These are phyloP conservation scores for Priapulus caudatus DNA, from an alignment of 2,888 invertebrate species.

Conservation along the genomic window DNA sequence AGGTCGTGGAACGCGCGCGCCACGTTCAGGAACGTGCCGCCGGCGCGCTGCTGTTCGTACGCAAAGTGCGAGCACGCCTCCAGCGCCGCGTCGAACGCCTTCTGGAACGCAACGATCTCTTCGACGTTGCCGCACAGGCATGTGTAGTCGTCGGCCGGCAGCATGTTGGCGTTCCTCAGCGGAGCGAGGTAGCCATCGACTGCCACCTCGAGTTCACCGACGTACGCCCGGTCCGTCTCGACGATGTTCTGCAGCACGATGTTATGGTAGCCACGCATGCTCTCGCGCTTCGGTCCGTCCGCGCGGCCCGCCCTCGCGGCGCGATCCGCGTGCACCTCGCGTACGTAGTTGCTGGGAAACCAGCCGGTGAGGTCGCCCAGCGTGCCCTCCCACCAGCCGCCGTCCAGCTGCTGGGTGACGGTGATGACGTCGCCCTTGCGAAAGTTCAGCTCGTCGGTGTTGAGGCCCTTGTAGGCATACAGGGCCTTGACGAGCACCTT, in stretches of 20 bases:
- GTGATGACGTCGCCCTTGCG: slow-evolving; percentile 91
- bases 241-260: slow-evolving; percentile 71
- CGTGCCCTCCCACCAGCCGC: slow-evolving; percentile 99
- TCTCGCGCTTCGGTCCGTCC: slow-evolving; percentile 28
- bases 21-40: slow-evolving; percentile 71
- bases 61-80: slow-evolving; percentile 51
- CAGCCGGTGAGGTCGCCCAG: slow-evolving; percentile 87
- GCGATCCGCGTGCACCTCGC: slow-evolving; percentile 58
- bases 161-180: slow-evolving; percentile 71
- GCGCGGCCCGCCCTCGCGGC: background rate
- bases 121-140: slow-evolving; percentile 76
- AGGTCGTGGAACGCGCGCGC: slow-evolving; percentile 53
- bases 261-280: slow-evolving; percentile 35
- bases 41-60: slow-evolving; percentile 61
- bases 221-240: slow-evolving; percentile 82
- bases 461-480: slow-evolving; percentile 84
- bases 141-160: slow-evolving; percentile 69
- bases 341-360: slow-evolving; percentile 96
- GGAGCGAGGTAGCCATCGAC: slow-evolving; percentile 73
- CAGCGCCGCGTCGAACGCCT: slow-evolving; percentile 60
- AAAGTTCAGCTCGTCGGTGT: slow-evolving; percentile 95
- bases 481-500: slow-evolving; percentile 62
- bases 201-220: slow-evolving; percentile 72
- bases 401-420: slow-evolving; percentile 86
- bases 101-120: slow-evolving; percentile 72